These are phyloP conservation scores for Parnassius mnemosyne DNA, from an alignment of 2,888 invertebrate genomes.

Conservation along the genomic window DNA sequence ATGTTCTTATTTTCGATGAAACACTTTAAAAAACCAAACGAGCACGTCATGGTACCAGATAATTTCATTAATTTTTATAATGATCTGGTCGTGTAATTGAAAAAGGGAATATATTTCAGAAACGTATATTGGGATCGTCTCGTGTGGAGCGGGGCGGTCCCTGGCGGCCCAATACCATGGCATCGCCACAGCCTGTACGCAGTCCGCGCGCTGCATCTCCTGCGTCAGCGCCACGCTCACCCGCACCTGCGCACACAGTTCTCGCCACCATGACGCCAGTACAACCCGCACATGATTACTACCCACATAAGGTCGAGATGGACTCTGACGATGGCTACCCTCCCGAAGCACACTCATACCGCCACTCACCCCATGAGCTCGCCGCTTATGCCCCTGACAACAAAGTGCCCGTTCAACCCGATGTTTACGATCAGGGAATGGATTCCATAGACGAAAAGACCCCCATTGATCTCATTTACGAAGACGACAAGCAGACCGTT, in stretches of 20 bases:
- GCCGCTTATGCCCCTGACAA: slow-evolving; percentile 76
- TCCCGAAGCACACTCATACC: slow-evolving; percentile 82
- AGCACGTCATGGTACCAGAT: slow-evolving; percentile 34
- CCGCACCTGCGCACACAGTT: slow-evolving; percentile 86
- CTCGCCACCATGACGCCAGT: slow-evolving; percentile 94
- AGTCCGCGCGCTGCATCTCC: slow-evolving; percentile 71
- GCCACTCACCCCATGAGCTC: slow-evolving; percentile 78
- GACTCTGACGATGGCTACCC: slow-evolving; percentile 81
- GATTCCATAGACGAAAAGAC: slow-evolving; percentile 83
- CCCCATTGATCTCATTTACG: slow-evolving; percentile 90
- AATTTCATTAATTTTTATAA: not conserved
- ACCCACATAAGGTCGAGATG: slow-evolving; percentile 82
- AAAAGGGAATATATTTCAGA: slow-evolving; percentile 54
- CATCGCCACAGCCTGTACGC: slow-evolving; percentile 71
- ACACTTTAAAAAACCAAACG: slow-evolving; percentile 28
- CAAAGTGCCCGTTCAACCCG: slow-evolving; percentile 81
- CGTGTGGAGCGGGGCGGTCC: slow-evolving; percentile 71
- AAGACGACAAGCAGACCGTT: slow-evolving; percentile 91
- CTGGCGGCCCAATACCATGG: slow-evolving; percentile 68
- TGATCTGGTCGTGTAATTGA: slow-evolving; percentile 7
- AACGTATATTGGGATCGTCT: slow-evolving; percentile 51
- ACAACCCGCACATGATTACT: slow-evolving; percentile 86
- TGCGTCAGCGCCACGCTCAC: slow-evolving; percentile 78
- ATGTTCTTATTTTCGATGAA: no score
- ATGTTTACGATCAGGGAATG: slow-evolving; percentile 74